phyloP scores from a whole-genome alignment of 2,797 vertebrate genomes.

The Euthynnus affinis region DNA sequence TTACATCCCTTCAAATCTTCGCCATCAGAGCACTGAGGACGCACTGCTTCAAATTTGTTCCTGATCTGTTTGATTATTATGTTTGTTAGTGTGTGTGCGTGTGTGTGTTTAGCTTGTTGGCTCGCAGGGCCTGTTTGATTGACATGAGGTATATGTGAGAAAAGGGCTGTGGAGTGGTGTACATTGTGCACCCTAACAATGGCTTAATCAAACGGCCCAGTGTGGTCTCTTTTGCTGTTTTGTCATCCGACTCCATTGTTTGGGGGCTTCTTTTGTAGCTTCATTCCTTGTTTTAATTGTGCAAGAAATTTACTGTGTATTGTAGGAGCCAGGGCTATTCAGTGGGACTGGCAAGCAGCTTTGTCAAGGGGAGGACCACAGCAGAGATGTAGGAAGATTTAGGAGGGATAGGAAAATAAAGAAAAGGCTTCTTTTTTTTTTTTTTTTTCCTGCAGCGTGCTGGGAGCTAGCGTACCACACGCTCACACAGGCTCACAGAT shows the following conservation, averaged over 20 bases:
- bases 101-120: slow-evolving; percentile 71
- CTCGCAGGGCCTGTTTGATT: slow-evolving; percentile 74
- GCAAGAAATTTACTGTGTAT: slow-evolving; percentile 89
- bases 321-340: slow-evolving; percentile 84
- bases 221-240: slow-evolving; percentile 86
- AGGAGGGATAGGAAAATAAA: slow-evolving; percentile 83
- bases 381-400: slow-evolving; percentile 85
- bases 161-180: slow-evolving; percentile 82
- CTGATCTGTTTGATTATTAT: slow-evolving; percentile 44
- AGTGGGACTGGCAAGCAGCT: slow-evolving; percentile 82
- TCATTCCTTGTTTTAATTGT: slow-evolving; percentile 87
- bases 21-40: slow-evolving; percentile 16
- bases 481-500: slow-evolving; percentile 77
- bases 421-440: slow-evolving; percentile 73
- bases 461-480: slow-evolving; percentile 73
- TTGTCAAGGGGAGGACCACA: slow-evolving; percentile 80
- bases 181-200: slow-evolving; percentile 81
- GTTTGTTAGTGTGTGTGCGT: slow-evolving; percentile 34
- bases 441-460: slow-evolving; percentile 69
- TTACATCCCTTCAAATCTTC: slow-evolving; percentile 29
- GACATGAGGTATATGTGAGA: slow-evolving; percentile 83
- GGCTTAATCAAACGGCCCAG: slow-evolving; percentile 83
- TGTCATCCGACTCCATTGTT: slow-evolving; percentile 87
- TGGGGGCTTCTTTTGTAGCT: slow-evolving; percentile 83
- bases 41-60: slow-evolving; percentile 36